Percentiles rank a stretch among this genome's conserved stretches.
Evolutionary conservation across 2,888 invertebrate genomes (phyloP).

Genomic region (Spisula subtruncata): DNA sequence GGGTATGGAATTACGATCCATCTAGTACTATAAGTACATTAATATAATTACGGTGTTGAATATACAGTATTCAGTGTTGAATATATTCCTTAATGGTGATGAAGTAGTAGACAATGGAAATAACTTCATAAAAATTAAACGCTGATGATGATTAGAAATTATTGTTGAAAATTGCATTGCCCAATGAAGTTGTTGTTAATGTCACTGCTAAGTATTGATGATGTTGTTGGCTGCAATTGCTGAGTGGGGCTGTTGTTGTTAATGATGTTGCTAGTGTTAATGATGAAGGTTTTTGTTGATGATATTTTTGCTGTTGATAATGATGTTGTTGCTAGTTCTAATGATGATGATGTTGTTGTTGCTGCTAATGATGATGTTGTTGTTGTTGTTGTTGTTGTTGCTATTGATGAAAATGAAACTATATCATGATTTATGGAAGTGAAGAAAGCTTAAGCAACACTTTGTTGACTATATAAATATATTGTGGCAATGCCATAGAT

Average conservation of each 20-base stretch:
- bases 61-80: conserved; percentile 30
- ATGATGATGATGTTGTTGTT: neutral
- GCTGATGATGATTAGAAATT: neutral
- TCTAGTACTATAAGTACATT: conserved; percentile 23
- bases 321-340: neutral
- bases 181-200: conserved; percentile 5
- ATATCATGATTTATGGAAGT: too few species aligned
- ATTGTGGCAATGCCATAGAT: neutral
- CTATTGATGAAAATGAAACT: neutral
- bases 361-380: neutral
- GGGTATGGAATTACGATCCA: neutral
- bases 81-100: conserved; percentile 11
- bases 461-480: neutral
- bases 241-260: too few species aligned
- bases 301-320: neutral
- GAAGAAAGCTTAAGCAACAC: too few species aligned
- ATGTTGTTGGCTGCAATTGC: neutral
- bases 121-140: neutral
- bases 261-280: neutral
- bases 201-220: neutral
- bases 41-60: conserved; percentile 31
- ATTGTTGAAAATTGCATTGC: neutral
- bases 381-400: neutral
- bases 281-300: neutral
- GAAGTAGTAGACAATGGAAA: neutral